phyloP scores from a whole-genome alignment of 2,888 invertebrate species.

The Folsomia manolachei region DNA sequence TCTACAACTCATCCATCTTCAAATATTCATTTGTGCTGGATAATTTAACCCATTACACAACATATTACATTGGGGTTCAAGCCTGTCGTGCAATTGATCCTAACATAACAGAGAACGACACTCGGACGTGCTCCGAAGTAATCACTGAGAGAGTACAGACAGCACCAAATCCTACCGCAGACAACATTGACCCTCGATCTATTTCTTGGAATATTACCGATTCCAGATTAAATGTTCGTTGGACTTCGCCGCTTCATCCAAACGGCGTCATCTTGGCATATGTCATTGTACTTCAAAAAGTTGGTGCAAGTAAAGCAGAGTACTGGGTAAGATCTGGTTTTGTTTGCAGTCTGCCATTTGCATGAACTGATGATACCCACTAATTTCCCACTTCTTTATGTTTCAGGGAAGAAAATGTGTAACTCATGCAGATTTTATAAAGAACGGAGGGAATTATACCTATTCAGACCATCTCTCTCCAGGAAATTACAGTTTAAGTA shows the following conservation, averaged over 20 bases:
- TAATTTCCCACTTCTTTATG: constrained; percentile 13
- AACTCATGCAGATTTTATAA: constrained; percentile 58
- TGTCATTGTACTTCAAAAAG: constrained; percentile 69
- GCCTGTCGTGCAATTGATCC: constrained; percentile 67
- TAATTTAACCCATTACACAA: constrained; percentile 71
- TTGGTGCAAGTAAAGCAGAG: constrained; percentile 62
- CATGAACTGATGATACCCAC: constrained; percentile 19
- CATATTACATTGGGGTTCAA: constrained; percentile 70
- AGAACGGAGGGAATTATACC: constrained; percentile 39
- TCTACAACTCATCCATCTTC: not conserved
- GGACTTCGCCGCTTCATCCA: constrained; percentile 77
- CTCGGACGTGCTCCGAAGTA: constrained; percentile 55
- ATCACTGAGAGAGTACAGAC: constrained; percentile 58
- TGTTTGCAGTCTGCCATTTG: too few species aligned
- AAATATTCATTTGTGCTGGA: constrained; percentile 53
- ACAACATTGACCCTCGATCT: constrained; percentile 61
- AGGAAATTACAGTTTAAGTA: constrained; percentile 56
- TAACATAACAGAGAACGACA: constrained; percentile 53
- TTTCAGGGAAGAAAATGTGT: constrained; percentile 65
- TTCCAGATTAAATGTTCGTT: constrained; percentile 65
- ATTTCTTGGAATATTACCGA: constrained; percentile 54
- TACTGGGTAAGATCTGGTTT: too few species aligned
- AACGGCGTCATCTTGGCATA: constrained; percentile 80
- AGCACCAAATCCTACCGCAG: constrained; percentile 59
- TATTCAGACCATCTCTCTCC: constrained; percentile 47